Percentiles rank a stretch among this genome's conserved stretches.
phyloP scores from a whole-genome alignment of 2,113 vertebrate species.

The Lynx canadensis region DNA sequence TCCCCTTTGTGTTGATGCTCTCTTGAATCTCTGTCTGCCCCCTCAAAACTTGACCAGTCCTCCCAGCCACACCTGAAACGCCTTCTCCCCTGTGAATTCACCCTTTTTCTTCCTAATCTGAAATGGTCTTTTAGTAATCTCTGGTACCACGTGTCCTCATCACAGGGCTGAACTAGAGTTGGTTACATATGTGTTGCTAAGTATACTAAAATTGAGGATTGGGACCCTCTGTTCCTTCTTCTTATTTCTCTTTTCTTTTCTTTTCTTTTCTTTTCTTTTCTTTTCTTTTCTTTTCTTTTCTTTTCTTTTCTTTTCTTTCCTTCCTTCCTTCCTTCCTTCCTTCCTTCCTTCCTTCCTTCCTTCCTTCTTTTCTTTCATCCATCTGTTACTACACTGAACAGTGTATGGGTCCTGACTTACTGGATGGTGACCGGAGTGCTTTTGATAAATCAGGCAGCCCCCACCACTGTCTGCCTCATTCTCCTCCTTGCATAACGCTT shows the following conservation, averaged over 20 bases:
- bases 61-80: neutral
- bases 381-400: neutral
- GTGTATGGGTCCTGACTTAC: neutral
- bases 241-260: too few relatives aligned
- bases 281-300: too few relatives aligned
- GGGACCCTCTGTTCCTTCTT: neutral
- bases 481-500: neutral
- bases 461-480: neutral
- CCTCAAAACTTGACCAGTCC: neutral
- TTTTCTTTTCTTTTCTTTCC: fast-evolving
- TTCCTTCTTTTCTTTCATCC: too few relatives aligned
- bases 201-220: neutral
- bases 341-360: fast-evolving
- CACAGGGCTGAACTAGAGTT: neutral
- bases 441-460: neutral
- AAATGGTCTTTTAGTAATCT: neutral
- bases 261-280: too few relatives aligned
- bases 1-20: neutral
- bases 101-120: neutral
- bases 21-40: neutral
- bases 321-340: too few relatives aligned
- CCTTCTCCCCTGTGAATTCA: neutral
- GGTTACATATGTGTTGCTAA: neutral
- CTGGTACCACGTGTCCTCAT: neutral
- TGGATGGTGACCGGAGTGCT: neutral